phyloP scores from a whole-genome alignment of 2,888 invertebrate species.

The Drosophila koepferae region DNA sequence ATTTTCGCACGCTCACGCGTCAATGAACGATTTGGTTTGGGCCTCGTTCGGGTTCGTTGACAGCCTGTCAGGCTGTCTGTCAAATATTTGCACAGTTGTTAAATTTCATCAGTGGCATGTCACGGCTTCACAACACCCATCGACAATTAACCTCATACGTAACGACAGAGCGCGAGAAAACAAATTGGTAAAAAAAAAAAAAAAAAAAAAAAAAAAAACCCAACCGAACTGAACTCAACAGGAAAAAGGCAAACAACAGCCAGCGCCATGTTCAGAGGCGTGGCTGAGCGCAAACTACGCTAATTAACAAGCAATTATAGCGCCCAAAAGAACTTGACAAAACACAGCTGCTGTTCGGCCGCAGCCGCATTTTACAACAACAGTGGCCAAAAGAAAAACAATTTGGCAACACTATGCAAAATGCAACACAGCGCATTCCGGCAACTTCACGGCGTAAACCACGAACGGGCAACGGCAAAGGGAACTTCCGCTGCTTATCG shows the following conservation, averaged over 20 bases:
- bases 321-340: conserved; percentile 56
- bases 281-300: conserved; percentile 58
- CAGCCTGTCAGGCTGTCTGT: conserved; percentile 54
- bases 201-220: neutral
- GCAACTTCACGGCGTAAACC: conserved; percentile 54
- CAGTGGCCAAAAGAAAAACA: conserved; percentile 30
- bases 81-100: conserved; percentile 77
- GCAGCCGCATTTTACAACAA: conserved; percentile 40
- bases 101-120: conserved; percentile 69
- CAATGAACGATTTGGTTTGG: conserved; percentile 66
- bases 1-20: conserved; percentile 70
- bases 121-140: conserved; percentile 30
- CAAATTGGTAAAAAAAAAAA: neutral
- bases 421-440: conserved; percentile 43
- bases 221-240: neutral
- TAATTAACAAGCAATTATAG: conserved; percentile 76
- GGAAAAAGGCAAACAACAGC: conserved; percentile 8
- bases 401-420: conserved; percentile 46
- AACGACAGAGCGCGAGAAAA: conserved; percentile 19
- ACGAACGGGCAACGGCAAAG: conserved; percentile 8
- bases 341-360: conserved; percentile 60
- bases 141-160: conserved; percentile 56
- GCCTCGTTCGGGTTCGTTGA: conserved; percentile 39
- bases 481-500: conserved; percentile 69
- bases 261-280: conserved; percentile 20